Conservation (phyloP, 2,113 vertebrate genomes). For the Oostethus manadensis region DNA sequence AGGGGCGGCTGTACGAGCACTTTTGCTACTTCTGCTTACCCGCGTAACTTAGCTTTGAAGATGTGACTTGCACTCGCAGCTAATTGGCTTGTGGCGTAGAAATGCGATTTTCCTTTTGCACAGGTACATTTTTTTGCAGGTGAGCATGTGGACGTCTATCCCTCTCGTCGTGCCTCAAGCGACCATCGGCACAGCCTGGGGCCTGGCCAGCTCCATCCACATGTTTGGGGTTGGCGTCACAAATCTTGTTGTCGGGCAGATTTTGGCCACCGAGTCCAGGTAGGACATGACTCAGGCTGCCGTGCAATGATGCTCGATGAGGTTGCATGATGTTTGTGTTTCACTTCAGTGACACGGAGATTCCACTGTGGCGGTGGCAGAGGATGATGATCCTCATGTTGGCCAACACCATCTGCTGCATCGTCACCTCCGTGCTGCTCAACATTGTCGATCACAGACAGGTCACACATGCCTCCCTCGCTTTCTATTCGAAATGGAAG, state of each 20-base stretch:
- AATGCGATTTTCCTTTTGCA: too few relatives aligned
- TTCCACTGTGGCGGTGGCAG: slow-evolving; percentile 78
- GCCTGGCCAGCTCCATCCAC: slow-evolving; percentile 77
- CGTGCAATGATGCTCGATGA: background rate
- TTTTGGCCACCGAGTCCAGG: slow-evolving; percentile 75
- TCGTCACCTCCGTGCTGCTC: slow-evolving; percentile 69
- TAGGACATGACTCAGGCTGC: slow-evolving; percentile 23
- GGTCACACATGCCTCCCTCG: slow-evolving; percentile 40
- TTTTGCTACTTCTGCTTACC: too few relatives aligned
- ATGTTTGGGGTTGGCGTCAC: slow-evolving; percentile 79
- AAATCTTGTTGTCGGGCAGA: slow-evolving; percentile 76
- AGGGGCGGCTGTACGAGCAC: too few relatives aligned
- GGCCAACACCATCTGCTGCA: slow-evolving; percentile 73
- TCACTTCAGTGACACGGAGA: slow-evolving; percentile 66
- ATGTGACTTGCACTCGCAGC: too few relatives aligned
- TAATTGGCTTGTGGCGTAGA: too few relatives aligned
- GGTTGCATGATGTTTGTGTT: background rate
- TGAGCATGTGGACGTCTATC: slow-evolving; percentile 81
- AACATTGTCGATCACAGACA: slow-evolving; percentile 75
- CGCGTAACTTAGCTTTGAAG: too few relatives aligned
- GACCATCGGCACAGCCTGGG: slow-evolving; percentile 77
- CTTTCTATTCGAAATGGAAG: too few relatives aligned
- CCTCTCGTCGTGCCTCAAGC: slow-evolving; percentile 77
- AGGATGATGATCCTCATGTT: slow-evolving; percentile 81
- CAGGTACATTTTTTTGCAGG: slow-evolving; percentile 47